A percentile compares a stretch with the other conserved stretches of the same genome.
phyloP scores from a whole-genome alignment of 2,888 invertebrate genomes.

The Deilephila elpenor region DNA sequence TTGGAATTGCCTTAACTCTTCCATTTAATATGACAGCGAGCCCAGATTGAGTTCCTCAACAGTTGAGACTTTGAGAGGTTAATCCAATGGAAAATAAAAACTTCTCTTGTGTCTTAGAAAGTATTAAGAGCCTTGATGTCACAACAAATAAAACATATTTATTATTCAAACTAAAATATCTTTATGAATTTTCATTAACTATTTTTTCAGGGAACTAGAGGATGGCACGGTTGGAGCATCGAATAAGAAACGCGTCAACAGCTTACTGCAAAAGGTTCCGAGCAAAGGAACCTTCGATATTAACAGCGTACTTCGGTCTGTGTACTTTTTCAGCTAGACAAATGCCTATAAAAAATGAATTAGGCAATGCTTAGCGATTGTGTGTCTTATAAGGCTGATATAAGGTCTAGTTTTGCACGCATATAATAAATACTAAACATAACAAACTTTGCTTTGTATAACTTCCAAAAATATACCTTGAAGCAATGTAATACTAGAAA shows the following conservation, averaged over 20 bases:
- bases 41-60: too few relatives aligned
- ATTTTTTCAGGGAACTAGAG: slow-evolving; percentile 67
- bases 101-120: too few relatives aligned
- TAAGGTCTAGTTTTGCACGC: slow-evolving; percentile 3
- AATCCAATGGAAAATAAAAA: too few relatives aligned
- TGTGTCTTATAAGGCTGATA: slow-evolving; percentile 37
- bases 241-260: slow-evolving; percentile 86
- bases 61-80: too few relatives aligned
- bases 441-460: neutral
- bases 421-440: neutral
- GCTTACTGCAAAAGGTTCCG: slow-evolving; percentile 87
- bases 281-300: slow-evolving; percentile 91
- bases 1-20: too few relatives aligned
- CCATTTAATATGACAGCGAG: too few relatives aligned
- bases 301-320: slow-evolving; percentile 89
- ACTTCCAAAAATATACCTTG: too few relatives aligned
- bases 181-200: too few relatives aligned
- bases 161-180: too few relatives aligned
- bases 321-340: slow-evolving; percentile 93
- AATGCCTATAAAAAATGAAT: slow-evolving; percentile 19
- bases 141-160: too few relatives aligned
- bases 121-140: too few relatives aligned
- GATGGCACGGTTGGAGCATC: slow-evolving; percentile 81
- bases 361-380: slow-evolving; percentile 36
- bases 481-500: neutral